These are phyloP conservation scores for Zoanthus sociatus DNA, from an alignment of 92 coral and sea anemone species.

Conservation along the genomic window DNA sequence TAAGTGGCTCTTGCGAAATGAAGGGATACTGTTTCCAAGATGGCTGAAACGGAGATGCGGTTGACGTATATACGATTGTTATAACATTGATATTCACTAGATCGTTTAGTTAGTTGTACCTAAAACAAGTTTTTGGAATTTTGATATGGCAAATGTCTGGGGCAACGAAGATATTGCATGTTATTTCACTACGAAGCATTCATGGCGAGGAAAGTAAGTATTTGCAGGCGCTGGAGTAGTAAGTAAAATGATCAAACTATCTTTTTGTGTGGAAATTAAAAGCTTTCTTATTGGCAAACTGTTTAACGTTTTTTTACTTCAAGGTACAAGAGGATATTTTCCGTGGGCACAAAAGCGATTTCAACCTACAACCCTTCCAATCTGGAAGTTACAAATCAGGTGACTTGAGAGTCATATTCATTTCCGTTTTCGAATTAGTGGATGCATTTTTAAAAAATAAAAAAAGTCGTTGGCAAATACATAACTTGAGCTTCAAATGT, in stretches of 20 bases:
- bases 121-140: neutral
- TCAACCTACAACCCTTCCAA: conserved; percentile 95
- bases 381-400: conserved; percentile 96
- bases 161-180: conserved; percentile 98
- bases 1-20: conserved; percentile 44
- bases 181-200: conserved; percentile 97
- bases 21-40: conserved; percentile 34
- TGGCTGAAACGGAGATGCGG: conserved; percentile 32
- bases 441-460: neutral
- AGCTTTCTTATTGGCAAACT: neutral
- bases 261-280: neutral
- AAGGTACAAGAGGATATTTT: conserved; percentile 98
- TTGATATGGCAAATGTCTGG: conserved; percentile 90
- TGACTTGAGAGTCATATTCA: conserved; percentile 37
- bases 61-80: neutral
- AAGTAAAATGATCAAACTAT: neutral
- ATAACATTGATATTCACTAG: conserved; percentile 4
- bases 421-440: conserved; percentile 23
- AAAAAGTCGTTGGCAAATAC: neutral
- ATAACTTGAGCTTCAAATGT: neutral
- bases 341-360: conserved; percentile 96
- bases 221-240: neutral
- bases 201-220: conserved; percentile 99
- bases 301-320: conserved; percentile 21
- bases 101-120: neutral